A percentile compares a stretch with the other conserved stretches of the same genome.
phyloP scores from a whole-genome alignment of 2,888 invertebrate genomes.

The Spisula subtruncata region DNA sequence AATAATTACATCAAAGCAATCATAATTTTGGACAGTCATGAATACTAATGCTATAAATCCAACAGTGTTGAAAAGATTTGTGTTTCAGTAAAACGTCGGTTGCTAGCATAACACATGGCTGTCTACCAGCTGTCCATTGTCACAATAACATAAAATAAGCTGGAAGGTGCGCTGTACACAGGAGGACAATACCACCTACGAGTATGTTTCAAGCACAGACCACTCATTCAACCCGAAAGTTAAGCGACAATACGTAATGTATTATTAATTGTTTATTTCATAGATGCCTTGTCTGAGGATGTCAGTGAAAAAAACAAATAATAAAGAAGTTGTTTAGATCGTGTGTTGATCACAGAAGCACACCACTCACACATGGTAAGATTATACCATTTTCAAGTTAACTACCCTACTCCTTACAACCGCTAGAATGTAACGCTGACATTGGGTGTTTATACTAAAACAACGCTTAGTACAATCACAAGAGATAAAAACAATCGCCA shows the following conservation, averaged over 20 bases:
- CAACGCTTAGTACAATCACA: too few relatives aligned
- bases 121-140: too few relatives aligned
- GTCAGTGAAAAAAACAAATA: constrained; percentile 51
- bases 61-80: neutral
- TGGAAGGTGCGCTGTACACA: too few relatives aligned
- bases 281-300: constrained; percentile 74
- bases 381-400: neutral
- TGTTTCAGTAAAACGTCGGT: too few relatives aligned
- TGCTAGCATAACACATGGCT: neutral
- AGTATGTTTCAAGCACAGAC: too few relatives aligned
- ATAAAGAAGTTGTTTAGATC: constrained; percentile 74
- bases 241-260: too few relatives aligned
- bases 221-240: too few relatives aligned
- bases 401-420: too few relatives aligned
- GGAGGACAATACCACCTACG: too few relatives aligned
- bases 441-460: neutral
- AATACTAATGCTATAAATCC: neutral
- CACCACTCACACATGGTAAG: constrained; percentile 38
- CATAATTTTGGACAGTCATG: neutral
- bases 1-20: neutral
- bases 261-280: constrained; percentile 21
- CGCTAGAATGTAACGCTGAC: too few relatives aligned
- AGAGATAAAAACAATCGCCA: too few relatives aligned
- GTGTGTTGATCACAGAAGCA: constrained; percentile 62
- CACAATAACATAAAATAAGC: too few relatives aligned